Base-by-base conservation (phyloP, 2,113 vertebrate species). In the Scolopax mira region DNA sequence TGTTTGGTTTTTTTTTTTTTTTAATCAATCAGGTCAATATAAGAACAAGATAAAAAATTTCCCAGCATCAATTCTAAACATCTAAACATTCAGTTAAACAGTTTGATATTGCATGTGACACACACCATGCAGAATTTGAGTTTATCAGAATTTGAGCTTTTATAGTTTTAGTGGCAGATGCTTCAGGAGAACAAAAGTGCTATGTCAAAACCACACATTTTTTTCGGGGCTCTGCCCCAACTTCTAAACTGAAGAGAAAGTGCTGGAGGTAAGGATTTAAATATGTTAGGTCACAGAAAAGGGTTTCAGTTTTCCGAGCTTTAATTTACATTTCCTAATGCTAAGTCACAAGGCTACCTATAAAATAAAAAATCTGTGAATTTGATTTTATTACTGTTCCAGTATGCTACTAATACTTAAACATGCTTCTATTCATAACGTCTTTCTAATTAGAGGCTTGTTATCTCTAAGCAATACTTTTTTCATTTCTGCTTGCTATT, bases 1-100 rank as follows among this genome's bases (percentile, higher is more conserved):
- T 3, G 3, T 37, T 48, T 18, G 3, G 0, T 10, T 62, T 21
- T 52, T 11, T 62, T 18, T 52, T 33, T 23, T 28, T 31, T n/a
- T n/a, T n/a, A n/a, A n/a, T 71, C 15, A 70, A 3, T 25, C 16
- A 16, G 5, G 4, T 54, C 25, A 74, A 62, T 4, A 8, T 15
- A 66, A 77, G 30, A 44, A 48, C 3, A 77, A 64, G 6, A 15
- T 2, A 12, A 27, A 42, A 52, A 64, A 57, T 30, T 13, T 52
- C 7, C 2, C 18, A 42, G 1, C 2, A 57, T 44, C 18, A 19
- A 10, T 64, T 62, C 9, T 13, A 77, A 51, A n/a, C 35, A 35
- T 41, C 44, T 48, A 48, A 48, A 48, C 46, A 48, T 48, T 48
- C 18, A 35, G 3, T 18, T 46, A 13, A 44, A 13, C 30, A 10